These are phyloP conservation scores for Crambe crambe DNA, from an alignment of 37 sponge, comb jelly and placozoan species.

Conservation along the genomic window DNA sequence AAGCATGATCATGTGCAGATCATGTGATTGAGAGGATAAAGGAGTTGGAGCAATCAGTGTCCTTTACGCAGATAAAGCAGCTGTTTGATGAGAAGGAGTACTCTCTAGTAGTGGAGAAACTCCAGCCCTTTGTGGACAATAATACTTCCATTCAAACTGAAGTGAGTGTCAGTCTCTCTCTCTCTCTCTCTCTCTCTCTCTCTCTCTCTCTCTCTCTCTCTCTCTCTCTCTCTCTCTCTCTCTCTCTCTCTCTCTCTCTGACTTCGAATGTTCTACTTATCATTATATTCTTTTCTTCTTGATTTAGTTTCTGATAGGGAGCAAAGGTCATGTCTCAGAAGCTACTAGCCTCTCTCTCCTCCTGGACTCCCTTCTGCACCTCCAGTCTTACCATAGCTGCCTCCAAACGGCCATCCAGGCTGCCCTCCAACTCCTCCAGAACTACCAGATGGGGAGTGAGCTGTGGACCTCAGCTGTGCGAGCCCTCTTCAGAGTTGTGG, in stretches of 20 bases:
- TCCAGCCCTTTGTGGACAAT: constrained; percentile 36
- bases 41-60: constrained; percentile 40
- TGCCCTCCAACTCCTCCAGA: constrained; percentile 15
- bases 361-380: constrained; percentile 26
- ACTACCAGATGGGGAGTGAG: constrained; percentile 28
- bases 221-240: too few relatives aligned
- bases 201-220: too few relatives aligned
- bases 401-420: constrained; percentile 21
- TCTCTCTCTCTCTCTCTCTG: too few relatives aligned
- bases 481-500: constrained; percentile 12
- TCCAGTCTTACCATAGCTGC: constrained; percentile 17
- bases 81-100: constrained; percentile 12
- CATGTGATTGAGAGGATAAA: constrained; percentile 21
- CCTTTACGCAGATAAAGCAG: constrained; percentile 18
- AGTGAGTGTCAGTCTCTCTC: neutral
- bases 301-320: constrained; percentile 55
- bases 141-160: constrained; percentile 14
- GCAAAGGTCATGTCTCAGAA: neutral
- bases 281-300: too few relatives aligned
- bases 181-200: too few relatives aligned
- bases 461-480: constrained; percentile 35
- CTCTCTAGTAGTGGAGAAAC: constrained; percentile 12
- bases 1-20: neutral
- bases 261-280: too few relatives aligned
- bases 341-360: constrained; percentile 29